Evolutionary conservation across 2,888 invertebrate genomes (phyloP).

Genomic region (Zygothrica quintamaculata): DNA sequence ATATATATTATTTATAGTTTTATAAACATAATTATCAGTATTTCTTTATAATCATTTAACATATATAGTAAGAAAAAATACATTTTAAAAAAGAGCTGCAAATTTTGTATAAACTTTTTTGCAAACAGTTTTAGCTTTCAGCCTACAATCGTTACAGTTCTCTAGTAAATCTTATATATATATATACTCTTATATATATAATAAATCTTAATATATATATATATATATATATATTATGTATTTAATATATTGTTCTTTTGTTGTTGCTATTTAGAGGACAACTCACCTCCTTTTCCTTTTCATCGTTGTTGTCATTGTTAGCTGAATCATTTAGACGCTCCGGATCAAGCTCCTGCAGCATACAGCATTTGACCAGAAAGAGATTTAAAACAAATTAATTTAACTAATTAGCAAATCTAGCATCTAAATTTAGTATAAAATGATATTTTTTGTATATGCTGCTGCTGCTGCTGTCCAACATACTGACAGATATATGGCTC

Average conservation of each 20-base stretch:
- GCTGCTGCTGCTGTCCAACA: constrained; percentile 5
- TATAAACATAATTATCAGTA: too few species aligned
- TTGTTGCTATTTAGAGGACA: neutral
- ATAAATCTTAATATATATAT: neutral
- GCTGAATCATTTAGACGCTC: constrained; percentile 87
- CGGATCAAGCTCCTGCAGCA: constrained; percentile 88
- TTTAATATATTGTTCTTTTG: neutral
- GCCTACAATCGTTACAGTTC: constrained; percentile 5
- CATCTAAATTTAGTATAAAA: constrained; percentile 42
- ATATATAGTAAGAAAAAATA: too few species aligned
- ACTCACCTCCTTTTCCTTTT: constrained; percentile 82
- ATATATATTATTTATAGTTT: too few species aligned
- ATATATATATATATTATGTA: neutral
- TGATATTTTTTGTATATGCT: constrained; percentile 7
- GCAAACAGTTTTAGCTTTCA: too few species aligned
- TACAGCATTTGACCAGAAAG: constrained; percentile 61
- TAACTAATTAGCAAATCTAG: constrained; percentile 41
- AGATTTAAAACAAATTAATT: constrained; percentile 29
- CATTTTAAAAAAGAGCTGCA: too few species aligned
- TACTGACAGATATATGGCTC: constrained; percentile 28
- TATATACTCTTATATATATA: neutral
- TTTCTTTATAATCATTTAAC: too few species aligned
- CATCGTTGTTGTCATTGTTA: constrained; percentile 86
- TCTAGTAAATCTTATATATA: neutral
- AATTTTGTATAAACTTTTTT: too few species aligned